These are phyloP conservation scores for Taeniopygia guttata DNA, from an alignment of 2,797 vertebrate genomes.

Conservation along the genomic window DNA sequence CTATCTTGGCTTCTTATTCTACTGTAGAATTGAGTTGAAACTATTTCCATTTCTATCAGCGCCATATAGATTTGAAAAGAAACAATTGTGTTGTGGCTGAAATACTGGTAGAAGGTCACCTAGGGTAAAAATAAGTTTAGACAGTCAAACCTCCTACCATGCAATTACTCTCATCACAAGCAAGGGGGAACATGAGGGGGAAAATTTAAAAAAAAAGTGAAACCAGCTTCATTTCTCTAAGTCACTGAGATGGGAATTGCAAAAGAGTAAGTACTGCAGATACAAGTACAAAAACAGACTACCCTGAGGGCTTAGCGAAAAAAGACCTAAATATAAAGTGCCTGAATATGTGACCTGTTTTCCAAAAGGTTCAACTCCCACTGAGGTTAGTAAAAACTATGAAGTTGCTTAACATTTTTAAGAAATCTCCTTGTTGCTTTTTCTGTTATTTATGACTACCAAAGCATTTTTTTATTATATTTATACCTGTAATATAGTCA, in stretches of 20 bases:
- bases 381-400: neutral
- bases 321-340: neutral
- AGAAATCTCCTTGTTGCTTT: neutral
- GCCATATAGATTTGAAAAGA: conserved; percentile 39
- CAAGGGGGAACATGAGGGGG: rapidly evolving
- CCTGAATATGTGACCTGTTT: neutral
- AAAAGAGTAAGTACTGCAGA: neutral
- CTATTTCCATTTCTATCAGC: conserved; percentile 53
- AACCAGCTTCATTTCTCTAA: neutral
- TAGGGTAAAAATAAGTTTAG: conserved; percentile 23
- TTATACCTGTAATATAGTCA: neutral
- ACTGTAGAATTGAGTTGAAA: conserved; percentile 49
- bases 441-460: neutral
- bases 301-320: neutral
- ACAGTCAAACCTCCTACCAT: neutral
- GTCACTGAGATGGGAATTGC: neutral
- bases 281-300: neutral
- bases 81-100: conserved; percentile 11
- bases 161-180: neutral
- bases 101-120: conserved; percentile 29
- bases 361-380: neutral
- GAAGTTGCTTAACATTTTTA: neutral
- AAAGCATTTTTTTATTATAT: neutral
- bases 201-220: neutral
- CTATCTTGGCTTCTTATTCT: conserved; percentile 35